Evolutionary conservation across 2,888 invertebrate genomes (phyloP).

Genomic region (Brachyptera risi): DNA sequence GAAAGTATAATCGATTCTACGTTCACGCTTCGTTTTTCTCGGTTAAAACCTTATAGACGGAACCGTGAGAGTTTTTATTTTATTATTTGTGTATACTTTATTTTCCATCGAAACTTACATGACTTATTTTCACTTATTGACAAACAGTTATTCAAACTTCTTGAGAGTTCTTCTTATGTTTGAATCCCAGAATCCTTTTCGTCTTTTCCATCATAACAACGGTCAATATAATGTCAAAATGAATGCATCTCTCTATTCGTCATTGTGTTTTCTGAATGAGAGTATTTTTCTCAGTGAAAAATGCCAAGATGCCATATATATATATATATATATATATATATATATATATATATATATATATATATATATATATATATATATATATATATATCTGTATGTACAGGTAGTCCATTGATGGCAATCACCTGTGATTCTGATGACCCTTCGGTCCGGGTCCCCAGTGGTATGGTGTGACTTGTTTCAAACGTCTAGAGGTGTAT

Average conservation of each 20-base stretch:
- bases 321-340: too few species aligned
- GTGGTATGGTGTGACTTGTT: not conserved
- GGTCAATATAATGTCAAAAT: conserved; percentile 9
- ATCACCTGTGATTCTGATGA: conserved; percentile 10
- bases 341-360: too few species aligned
- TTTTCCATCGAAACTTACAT: not conserved
- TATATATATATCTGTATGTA: too few species aligned
- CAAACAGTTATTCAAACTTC: conserved; percentile 21
- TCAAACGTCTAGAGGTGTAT: not conserved
- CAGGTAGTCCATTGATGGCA: conserved; percentile 13
- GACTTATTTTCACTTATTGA: conserved; percentile 19
- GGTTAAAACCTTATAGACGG: not conserved
- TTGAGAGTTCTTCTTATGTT: conserved; percentile 9
- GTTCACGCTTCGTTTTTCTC: not conserved
- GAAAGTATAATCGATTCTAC: not conserved
- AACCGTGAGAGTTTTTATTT: conserved; percentile 6
- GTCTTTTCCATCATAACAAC: conserved; percentile 4
- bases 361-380: too few species aligned
- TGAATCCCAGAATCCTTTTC: conserved; percentile 14
- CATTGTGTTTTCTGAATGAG: conserved; percentile 5
- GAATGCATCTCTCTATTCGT: not conserved
- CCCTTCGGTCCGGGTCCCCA: not conserved
- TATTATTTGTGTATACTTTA: not conserved
- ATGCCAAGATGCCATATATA: not conserved
- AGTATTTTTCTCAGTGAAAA: not conserved